These are phyloP conservation scores for Pharmacophagus antenor DNA, from an alignment of 2,888 invertebrate genomes.

Conservation along the genomic window DNA sequence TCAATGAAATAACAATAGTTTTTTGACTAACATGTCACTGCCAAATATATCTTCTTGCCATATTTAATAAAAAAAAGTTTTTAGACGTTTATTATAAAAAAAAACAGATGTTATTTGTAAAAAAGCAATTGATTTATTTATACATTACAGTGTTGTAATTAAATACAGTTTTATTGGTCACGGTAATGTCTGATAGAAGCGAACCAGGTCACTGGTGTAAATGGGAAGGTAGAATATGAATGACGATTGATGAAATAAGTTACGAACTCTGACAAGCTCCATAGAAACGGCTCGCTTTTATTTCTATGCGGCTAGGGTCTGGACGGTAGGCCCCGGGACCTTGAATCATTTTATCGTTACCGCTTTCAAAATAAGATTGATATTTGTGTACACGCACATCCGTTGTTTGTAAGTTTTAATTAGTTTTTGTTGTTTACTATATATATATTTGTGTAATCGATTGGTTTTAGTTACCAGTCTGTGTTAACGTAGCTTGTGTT, in stretches of 20 bases:
- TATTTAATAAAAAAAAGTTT: too few species aligned
- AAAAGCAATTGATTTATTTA: too few species aligned
- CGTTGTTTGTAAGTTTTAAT: conserved; percentile 16
- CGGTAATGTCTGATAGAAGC: not conserved
- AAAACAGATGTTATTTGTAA: too few species aligned
- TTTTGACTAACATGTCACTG: too few species aligned
- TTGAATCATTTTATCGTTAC: conserved; percentile 32
- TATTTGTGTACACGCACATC: conserved; percentile 16
- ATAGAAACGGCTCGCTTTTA: conserved; percentile 30
- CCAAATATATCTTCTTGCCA: too few species aligned
- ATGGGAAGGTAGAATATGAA: conserved; percentile 44
- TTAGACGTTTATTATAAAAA: too few species aligned
- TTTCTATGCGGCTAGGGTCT: conserved; percentile 25
- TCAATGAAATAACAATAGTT: too few species aligned
- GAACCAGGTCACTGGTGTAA: conserved; percentile 3
- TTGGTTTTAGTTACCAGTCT: conserved; percentile 1
- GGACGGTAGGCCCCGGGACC: conserved; percentile 47
- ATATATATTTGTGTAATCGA: conserved; percentile 11
- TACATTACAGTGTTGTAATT: too few species aligned
- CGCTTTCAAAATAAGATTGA: conserved; percentile 14
- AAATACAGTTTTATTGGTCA: too few species aligned
- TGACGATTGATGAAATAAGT: conserved; percentile 65
- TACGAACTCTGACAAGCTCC: conserved; percentile 44
- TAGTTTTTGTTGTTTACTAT: conserved; percentile 9
- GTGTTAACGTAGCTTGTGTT: not conserved